Evolutionary conservation across 1,140 invertebrate genomes (phyloP), one percentile per base, ranked within the genome.

Genomic region (Rhopalosiphum maidis): DNA sequence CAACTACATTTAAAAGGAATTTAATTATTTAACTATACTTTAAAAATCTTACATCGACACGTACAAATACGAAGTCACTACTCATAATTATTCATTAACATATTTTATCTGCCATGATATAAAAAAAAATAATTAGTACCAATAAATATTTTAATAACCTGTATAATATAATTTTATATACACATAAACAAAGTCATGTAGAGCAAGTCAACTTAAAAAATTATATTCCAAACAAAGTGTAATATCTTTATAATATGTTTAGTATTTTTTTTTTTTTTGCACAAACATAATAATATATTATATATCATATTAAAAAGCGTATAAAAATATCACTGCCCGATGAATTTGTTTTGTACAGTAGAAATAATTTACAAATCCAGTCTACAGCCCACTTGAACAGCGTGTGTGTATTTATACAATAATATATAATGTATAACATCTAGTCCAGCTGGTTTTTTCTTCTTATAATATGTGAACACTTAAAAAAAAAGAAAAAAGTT

Each of bases 391-490:
- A 60, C 89, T 30, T 68, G 37, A 68, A 90, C 54, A 41, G 88
- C 8, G 6, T 48, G 54, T 21, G 25, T 37, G 37, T 68, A 90
- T 21, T n/a, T 18, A 43, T 43, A 90, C 18, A 90, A 55, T 37
- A 51, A 68, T 90, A 60, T 60, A 41, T 41, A 90, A 88, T 46
- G 41, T 86, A 41, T 60, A 90, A 60, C n/a, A 68, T 90, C 37
- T 90, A 90, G 54, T 90, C 37, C 89, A 55, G 89, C 54, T 60
- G 89, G 89, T 90, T 60, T 90, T 51, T 60, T 55, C 25, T 60
- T 90, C 25, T 30, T 8, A 41, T 41, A 68, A 60, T 21, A 90
- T 41, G 89, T 6, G 43, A 41, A 90, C 30, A n/a, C 60, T 77
- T 77, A 60, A n/a, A n/a, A 68, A 68, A 77, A 77, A 18, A 68